A percentile compares a stretch with the other conserved stretches of the same genome.
These are phyloP conservation scores for Cnemophilus loriae DNA, from an alignment of 2,113 vertebrate species.

Conservation along the genomic window DNA sequence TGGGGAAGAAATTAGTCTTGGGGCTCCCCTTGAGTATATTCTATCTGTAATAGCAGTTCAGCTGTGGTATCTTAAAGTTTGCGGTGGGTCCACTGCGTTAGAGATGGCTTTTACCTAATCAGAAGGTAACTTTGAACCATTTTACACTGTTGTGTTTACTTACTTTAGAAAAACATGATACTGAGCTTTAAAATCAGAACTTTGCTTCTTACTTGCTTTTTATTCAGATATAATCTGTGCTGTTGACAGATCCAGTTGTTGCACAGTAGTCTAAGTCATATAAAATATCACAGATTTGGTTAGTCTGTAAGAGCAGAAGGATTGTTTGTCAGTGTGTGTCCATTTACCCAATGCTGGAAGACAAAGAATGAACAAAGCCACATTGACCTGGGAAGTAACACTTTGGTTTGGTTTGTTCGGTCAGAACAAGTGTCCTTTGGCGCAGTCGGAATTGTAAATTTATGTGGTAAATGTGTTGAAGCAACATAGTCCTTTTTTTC, in stretches of 20 bases:
- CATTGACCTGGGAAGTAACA: background rate
- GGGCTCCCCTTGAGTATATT: background rate
- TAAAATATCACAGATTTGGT: background rate
- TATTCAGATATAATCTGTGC: background rate
- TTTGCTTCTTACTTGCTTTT: background rate
- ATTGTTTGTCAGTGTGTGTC: background rate
- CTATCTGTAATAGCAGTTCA: background rate
- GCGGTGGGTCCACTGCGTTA: background rate
- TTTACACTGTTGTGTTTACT: background rate
- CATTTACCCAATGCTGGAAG: background rate
- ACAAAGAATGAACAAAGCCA: background rate
- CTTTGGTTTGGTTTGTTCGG: background rate
- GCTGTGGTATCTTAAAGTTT: background rate
- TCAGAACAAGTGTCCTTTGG: background rate
- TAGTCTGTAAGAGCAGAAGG: background rate
- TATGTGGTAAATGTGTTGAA: background rate
- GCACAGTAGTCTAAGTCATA: background rate
- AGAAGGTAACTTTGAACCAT: background rate
- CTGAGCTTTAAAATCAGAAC: background rate
- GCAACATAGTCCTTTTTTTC: background rate
- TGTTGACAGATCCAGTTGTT: background rate
- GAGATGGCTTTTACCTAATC: background rate
- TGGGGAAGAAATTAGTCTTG: background rate
- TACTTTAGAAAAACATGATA: constrained; percentile 5
- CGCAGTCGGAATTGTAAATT: background rate